Evolutionary conservation across 1,140 invertebrate genomes (phyloP).

Genomic region (Saxidomus purpurata): DNA sequence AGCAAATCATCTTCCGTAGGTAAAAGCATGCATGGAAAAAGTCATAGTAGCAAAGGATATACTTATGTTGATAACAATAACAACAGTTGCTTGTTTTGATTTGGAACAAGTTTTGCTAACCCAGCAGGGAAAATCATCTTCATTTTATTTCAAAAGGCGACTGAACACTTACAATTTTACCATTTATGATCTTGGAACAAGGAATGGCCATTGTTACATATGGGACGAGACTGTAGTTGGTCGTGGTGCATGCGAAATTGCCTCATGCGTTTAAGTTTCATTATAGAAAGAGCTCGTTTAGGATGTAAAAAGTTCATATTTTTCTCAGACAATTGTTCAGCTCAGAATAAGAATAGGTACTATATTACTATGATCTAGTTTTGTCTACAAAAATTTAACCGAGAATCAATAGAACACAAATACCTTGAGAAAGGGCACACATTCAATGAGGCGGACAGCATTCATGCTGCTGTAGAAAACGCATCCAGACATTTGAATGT

Average conservation of each 20-base stretch:
- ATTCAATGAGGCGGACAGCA: slow-evolving; percentile 8
- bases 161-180: slow-evolving; percentile 34
- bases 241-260: slow-evolving; percentile 30
- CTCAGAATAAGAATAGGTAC: slow-evolving; percentile 50
- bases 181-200: background rate
- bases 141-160: background rate
- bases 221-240: slow-evolving; percentile 21
- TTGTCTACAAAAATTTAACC: slow-evolving; percentile 1
- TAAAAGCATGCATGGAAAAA: too few relatives aligned
- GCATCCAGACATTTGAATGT: background rate
- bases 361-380: slow-evolving; percentile 46
- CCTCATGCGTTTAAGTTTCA: slow-evolving; percentile 38
- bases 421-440: slow-evolving; percentile 43
- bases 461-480: slow-evolving; percentile 40
- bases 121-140: background rate
- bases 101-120: slow-evolving; percentile 7
- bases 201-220: slow-evolving; percentile 13
- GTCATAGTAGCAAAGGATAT: too few relatives aligned
- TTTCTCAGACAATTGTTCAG: slow-evolving; percentile 36
- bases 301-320: slow-evolving; percentile 50
- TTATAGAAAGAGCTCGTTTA: too few relatives aligned
- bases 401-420: slow-evolving; percentile 36
- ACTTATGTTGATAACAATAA: too few relatives aligned
- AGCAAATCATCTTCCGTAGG: too few relatives aligned
- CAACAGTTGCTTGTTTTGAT: slow-evolving; percentile 39